Base-by-base conservation (phyloP, 2,888 invertebrate species). In the Ennomos quercinarius region DNA sequence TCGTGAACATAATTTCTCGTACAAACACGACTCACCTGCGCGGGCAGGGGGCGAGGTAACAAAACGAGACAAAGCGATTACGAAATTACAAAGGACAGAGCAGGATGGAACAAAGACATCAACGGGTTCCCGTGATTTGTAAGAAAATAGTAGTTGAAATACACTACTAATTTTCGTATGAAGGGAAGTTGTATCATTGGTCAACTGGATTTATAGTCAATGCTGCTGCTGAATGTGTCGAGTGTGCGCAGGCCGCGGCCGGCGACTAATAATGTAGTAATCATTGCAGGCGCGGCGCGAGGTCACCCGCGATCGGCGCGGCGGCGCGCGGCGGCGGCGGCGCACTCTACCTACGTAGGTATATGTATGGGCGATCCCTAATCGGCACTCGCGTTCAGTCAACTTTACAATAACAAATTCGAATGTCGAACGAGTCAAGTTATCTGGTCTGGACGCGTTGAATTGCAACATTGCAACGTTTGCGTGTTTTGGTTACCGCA, bases 331-430 rank as follows among this genome's bases (percentile, higher is more conserved):
- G 35, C 47, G 48, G 34, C 39, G 11, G 4, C 10, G 13, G 35
- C 47, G 56, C 47, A 35, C 11, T 17, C 27, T 27, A 27, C 27
- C 27, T 27, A 27, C 6, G 27, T 27, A 4, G 4, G 6, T 27
- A 27, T 27, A 27, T 27, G 27, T 27, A 11, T 45, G 41, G 35
- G 10, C 44, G 49, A 49, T 45, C 50, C 54, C 54, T 55, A 55
- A 60, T 54, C 60, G 60, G 11, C 45, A n/a, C 42, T 10, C 49
- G 46, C 60, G 60, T 60, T 60, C 60, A 60, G 47, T 60, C 55
- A 60, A 60, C 60, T 60, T 46, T 35, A 51, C 51, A 51, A 60
- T 42, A 54, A 55, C 54, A 55, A 34, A 35, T 50, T 34, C 47
- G 53, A 58, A 58, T 44, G 49, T 58, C 58, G 49, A 49, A 53